Base-by-base conservation (phyloP, 2,888 invertebrate species). In the Apotomis capreana region DNA sequence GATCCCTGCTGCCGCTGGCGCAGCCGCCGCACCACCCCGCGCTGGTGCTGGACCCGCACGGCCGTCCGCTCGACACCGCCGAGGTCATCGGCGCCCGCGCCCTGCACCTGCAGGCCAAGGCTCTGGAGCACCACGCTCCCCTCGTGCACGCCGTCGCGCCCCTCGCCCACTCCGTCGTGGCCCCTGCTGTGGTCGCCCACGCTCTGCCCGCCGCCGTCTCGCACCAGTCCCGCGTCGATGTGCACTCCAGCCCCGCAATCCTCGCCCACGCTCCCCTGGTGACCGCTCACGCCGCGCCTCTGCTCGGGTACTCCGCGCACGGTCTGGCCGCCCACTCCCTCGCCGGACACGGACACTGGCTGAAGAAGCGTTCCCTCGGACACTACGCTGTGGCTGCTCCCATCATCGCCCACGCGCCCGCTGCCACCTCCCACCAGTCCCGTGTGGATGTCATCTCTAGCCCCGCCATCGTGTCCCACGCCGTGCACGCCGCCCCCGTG, bases 1-100 rank as follows among this genome's bases (percentile, higher is more conserved):
- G 95, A 80, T 93, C 93, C 60, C 81, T 87, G 84, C 86, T 90
- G 81, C 89, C 86, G 75, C 80, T 85, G 83, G 93, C 92, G 79
- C 92, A 93, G 83, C 91, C 91, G 46, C 83, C 90, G 75, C 89
- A 92, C 82, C 87, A 87, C 77, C 88, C 94, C 52, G 93, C 94
- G 49, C 69, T 91, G 74, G 89, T 93, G 83, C 86, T 92, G 85
- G 91, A 91, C 84, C 85, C 90, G 57, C 91, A 88, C 82, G 92
- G 92, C 77, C 90, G 91, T 75, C 93, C 93, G 36, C 87, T 93
- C 69, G 93, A 93, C 81, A 93, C 93, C 81, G 91, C 92, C 6
- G 92, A 91, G 76, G 93, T 93, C 78, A 90, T 92, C 86, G 86
- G 87, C 81, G 90, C 92, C 64, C 92, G 92, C 76, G 90, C 89